Conservation (phyloP, 2,888 invertebrate genomes). For the Erebia epiphron region DNA sequence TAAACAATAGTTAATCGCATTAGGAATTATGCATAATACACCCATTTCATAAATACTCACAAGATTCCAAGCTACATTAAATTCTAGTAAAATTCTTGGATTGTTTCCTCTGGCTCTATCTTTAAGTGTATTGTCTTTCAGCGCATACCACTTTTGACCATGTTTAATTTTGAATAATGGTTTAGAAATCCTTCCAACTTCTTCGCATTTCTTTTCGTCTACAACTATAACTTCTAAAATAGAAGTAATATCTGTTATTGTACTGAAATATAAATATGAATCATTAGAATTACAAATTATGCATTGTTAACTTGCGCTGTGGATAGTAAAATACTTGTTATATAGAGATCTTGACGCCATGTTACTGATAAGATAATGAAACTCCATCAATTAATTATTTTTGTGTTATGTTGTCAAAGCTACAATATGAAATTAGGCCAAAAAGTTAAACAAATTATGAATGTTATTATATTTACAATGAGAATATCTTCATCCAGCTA, state of each 20-base stretch:
- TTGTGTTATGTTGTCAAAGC: background rate
- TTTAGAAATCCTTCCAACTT: slow-evolving; percentile 94
- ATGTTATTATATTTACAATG: slow-evolving; percentile 87
- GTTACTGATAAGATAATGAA: background rate
- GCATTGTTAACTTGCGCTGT: background rate
- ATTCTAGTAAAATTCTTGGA: slow-evolving; percentile 92
- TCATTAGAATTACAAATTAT: background rate
- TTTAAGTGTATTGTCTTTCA: slow-evolving; percentile 95
- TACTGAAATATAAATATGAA: slow-evolving; percentile 73
- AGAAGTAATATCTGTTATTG: slow-evolving; percentile 95
- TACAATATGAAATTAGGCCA: background rate
- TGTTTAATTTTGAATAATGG: slow-evolving; percentile 92
- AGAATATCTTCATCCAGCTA: slow-evolving; percentile 98
- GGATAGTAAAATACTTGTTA: background rate
- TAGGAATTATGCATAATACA: background rate
- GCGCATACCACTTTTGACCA: slow-evolving; percentile 95
- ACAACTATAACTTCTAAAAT: slow-evolving; percentile 95
- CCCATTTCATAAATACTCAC: slow-evolving; percentile 67
- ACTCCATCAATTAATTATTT: background rate
- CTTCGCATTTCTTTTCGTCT: slow-evolving; percentile 98
- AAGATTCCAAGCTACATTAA: slow-evolving; percentile 94
- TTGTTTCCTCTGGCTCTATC: slow-evolving; percentile 93
- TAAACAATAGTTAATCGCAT: background rate
- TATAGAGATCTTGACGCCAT: background rate
- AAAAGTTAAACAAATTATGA: background rate